A percentile compares a stretch with the other conserved stretches of the same genome.
Evolutionary conservation across 1,140 invertebrate species (phyloP).

Genomic region (Brevipalpus yothersi): DNA sequence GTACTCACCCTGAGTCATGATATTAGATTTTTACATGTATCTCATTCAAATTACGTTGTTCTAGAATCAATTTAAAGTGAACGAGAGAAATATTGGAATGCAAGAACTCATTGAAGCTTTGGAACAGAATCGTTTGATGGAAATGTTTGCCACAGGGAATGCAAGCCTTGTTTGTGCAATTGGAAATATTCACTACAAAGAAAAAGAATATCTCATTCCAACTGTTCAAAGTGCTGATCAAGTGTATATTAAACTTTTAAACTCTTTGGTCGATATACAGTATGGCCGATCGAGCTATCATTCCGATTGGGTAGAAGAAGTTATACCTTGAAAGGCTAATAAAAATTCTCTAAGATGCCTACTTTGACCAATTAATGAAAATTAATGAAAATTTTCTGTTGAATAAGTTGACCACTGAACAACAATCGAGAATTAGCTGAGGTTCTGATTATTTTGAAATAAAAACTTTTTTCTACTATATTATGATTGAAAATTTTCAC

Average conservation of each 20-base stretch:
- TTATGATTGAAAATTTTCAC: too few relatives aligned
- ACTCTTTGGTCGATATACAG: constrained; percentile 11
- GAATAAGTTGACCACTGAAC: too few relatives aligned
- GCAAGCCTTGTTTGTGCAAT: constrained; percentile 78
- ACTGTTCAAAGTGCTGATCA: constrained; percentile 1
- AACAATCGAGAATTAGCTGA: too few relatives aligned
- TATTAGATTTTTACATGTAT: background rate
- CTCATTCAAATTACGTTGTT: constrained; percentile 9
- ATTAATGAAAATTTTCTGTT: too few relatives aligned
- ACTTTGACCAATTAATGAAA: too few relatives aligned
- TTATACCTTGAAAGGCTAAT: too few relatives aligned
- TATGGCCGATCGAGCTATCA: constrained; percentile 6
- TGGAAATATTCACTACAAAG: constrained; percentile 44
- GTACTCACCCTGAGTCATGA: background rate
- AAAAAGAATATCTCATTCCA: constrained; percentile 18
- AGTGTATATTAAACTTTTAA: constrained; percentile 5
- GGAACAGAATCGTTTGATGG: constrained; percentile 51
- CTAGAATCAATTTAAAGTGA: constrained; percentile 49
- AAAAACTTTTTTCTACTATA: too few relatives aligned
- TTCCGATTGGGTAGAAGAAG: too few relatives aligned
- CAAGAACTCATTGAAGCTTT: constrained; percentile 41
- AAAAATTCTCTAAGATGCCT: too few relatives aligned
- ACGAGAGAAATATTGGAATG: constrained; percentile 68
- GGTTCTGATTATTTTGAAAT: too few relatives aligned
- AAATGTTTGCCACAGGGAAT: constrained; percentile 83